These are phyloP conservation scores for Amiota mariae DNA, from an alignment of 2,888 invertebrate genomes.

Conservation along the genomic window DNA sequence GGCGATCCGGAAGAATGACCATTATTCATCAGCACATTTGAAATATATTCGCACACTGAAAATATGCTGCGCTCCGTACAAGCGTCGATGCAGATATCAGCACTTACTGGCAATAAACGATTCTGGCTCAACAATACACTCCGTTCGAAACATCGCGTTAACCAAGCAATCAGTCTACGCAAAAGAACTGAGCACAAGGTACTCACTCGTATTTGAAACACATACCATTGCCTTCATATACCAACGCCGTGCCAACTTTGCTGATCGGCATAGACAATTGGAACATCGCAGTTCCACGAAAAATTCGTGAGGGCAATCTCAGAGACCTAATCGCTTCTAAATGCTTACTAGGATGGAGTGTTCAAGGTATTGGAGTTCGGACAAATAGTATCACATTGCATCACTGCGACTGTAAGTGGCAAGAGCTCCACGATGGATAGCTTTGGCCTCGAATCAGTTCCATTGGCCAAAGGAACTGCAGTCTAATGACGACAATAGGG, in stretches of 20 bases:
- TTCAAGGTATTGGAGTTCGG: conserved; percentile 14
- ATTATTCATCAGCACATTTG: conserved; percentile 33
- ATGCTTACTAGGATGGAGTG: conserved; percentile 16
- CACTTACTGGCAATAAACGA: neutral
- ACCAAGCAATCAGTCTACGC: conserved; percentile 5
- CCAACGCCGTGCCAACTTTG: neutral
- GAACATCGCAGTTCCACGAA: conserved; percentile 7
- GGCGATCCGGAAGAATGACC: conserved; percentile 37
- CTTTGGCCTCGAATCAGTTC: conserved; percentile 13
- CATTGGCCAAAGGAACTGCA: conserved; percentile 11
- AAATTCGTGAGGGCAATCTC: conserved; percentile 6
- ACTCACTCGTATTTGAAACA: neutral
- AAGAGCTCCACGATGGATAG: neutral
- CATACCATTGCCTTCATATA: conserved; percentile 8
- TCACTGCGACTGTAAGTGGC: conserved; percentile 1
- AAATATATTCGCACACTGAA: conserved; percentile 17
- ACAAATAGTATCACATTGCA: neutral
- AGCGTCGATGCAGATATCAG: conserved; percentile 16
- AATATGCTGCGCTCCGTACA: conserved; percentile 29
- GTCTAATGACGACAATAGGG: conserved; percentile 6
- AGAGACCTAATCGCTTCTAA: conserved; percentile 25
- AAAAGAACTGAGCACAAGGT: conserved; percentile 8
- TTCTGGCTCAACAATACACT: neutral
- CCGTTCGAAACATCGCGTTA: no score
- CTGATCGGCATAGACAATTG: conserved; percentile 11